A percentile compares a stretch with the other conserved stretches of the same genome.
Conservation (phyloP, 2,797 vertebrate genomes). For the Peromyscus nudipes region DNA sequence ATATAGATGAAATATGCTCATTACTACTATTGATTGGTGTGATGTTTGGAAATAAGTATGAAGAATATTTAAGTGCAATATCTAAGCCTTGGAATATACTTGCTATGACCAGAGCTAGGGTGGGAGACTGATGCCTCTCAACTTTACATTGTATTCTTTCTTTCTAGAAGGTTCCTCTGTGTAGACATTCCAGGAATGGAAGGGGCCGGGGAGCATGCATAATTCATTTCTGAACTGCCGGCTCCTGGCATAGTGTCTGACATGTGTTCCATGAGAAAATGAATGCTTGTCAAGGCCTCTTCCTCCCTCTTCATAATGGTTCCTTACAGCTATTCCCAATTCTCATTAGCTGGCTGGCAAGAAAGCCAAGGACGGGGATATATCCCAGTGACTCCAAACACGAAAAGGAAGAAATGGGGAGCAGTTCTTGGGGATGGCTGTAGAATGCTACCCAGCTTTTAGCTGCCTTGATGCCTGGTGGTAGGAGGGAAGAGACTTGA, state of each 20-base stretch:
- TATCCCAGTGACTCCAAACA: not conserved
- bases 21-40: not conserved
- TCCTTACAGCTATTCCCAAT: not conserved
- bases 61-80: not conserved
- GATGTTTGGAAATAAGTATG: not conserved
- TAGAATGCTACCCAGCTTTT: not conserved
- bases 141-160: not conserved
- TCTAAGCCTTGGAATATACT: not conserved
- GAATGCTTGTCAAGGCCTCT: not conserved
- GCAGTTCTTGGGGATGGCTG: rapidly evolving
- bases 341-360: not conserved
- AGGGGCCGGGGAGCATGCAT: not conserved
- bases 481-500: not conserved
- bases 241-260: not conserved
- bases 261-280: not conserved
- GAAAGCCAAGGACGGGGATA: slow-evolving; percentile 1
- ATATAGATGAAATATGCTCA: not conserved
- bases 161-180: not conserved
- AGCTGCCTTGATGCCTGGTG: not conserved
- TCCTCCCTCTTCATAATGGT: not conserved
- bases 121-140: not conserved
- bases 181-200: not conserved
- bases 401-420: no score
- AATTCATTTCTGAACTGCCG: not conserved
- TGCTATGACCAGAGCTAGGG: not conserved